phyloP scores from a whole-genome alignment of 2,888 invertebrate species.

The Dryadula phaetusa region DNA sequence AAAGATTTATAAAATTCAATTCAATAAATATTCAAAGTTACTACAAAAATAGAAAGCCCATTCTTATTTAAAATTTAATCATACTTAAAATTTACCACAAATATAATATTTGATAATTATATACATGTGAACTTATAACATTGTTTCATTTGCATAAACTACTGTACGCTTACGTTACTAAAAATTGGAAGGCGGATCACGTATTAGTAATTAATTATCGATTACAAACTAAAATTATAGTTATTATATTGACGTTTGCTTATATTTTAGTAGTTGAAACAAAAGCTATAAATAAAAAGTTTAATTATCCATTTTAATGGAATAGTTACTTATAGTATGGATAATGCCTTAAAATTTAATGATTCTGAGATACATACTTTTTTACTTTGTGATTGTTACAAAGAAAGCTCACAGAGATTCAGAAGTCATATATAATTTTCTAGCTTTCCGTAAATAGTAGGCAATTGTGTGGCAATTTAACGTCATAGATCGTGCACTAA shows the following conservation, averaged over 20 bases:
- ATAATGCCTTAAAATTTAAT: neutral
- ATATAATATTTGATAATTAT: constrained; percentile 9
- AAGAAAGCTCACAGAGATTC: no score
- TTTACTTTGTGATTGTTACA: no score
- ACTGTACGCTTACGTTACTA: constrained; percentile 14
- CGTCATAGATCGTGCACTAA: neutral
- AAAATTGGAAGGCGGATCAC: constrained; percentile 16
- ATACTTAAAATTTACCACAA: neutral
- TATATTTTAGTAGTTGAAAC: constrained; percentile 13
- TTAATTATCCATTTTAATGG: constrained; percentile 17
- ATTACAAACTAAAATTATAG: constrained; percentile 23
- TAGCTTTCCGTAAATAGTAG: no score
- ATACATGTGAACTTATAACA: neutral
- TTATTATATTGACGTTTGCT: neutral
- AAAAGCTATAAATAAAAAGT: constrained; percentile 14
- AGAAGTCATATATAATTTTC: no score
- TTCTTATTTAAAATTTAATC: no score
- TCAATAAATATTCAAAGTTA: no score
- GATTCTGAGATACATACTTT: neutral
- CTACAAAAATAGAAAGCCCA: no score
- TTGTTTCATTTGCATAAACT: constrained; percentile 28
- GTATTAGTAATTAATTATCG: constrained; percentile 27
- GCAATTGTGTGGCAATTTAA: no score
- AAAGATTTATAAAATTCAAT: no score
- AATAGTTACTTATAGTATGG: neutral